Conservation (phyloP, 2,113 vertebrate genomes). For the Nycticryphes semicollaris region DNA sequence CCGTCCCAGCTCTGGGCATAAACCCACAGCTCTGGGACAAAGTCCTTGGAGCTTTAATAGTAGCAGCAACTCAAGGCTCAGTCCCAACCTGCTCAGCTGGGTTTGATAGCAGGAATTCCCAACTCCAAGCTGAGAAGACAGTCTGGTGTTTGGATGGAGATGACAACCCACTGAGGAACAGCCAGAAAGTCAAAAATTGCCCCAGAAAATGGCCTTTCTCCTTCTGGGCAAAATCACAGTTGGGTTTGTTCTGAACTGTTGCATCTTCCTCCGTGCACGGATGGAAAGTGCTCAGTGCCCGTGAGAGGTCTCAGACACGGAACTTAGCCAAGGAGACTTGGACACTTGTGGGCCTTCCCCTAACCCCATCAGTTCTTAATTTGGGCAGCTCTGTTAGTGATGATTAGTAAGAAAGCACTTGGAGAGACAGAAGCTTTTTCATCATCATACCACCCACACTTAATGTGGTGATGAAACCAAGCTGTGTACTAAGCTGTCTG, state of each 20-base stretch:
- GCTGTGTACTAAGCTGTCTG: neutral
- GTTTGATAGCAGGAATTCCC: neutral
- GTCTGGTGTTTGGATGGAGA: neutral
- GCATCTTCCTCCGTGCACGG: neutral
- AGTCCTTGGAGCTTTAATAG: neutral
- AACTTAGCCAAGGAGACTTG: neutral
- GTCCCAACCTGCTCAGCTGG: neutral
- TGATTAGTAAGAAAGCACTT: neutral
- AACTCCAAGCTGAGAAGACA: neutral
- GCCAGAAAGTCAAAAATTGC: neutral
- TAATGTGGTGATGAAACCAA: neutral
- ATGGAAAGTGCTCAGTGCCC: neutral
- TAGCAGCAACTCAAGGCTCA: neutral
- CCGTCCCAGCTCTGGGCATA: neutral
- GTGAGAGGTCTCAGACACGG: rapidly evolving
- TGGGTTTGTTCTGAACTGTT: neutral
- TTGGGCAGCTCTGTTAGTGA: neutral
- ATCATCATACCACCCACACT: neutral
- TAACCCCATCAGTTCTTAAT: neutral
- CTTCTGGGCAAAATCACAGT: neutral
- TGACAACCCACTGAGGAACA: neutral
- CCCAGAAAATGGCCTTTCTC: neutral
- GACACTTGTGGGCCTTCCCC: neutral
- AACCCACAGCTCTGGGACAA: neutral
- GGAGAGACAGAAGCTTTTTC: neutral